phyloP scores from a whole-genome alignment of 2,888 invertebrate species.

The Conomelus anceps region DNA sequence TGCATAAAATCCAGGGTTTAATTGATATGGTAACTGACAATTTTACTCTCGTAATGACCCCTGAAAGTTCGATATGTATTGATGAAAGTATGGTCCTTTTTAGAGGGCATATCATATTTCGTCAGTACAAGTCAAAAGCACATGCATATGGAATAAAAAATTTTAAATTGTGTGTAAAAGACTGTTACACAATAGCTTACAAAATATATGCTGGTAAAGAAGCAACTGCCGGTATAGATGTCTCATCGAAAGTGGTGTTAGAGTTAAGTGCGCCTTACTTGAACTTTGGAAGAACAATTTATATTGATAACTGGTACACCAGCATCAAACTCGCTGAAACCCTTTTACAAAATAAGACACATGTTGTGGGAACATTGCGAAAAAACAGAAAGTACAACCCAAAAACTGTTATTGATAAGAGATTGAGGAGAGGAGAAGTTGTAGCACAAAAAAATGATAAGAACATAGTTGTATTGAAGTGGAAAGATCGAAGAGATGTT shows the following conservation, averaged over 20 bases:
- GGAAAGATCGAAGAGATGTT: slow-evolving; percentile 28
- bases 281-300: slow-evolving; percentile 11
- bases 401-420: slow-evolving; percentile 25
- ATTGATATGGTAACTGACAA: not conserved
- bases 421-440: slow-evolving; percentile 25
- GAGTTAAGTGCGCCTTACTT: slow-evolving; percentile 11
- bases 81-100: slow-evolving; percentile 38
- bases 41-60: slow-evolving; percentile 8
- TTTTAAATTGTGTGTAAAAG: slow-evolving; percentile 34
- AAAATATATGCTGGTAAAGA: slow-evolving; percentile 36
- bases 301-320: slow-evolving; percentile 27
- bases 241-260: slow-evolving; percentile 10
- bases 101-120: slow-evolving; percentile 35
- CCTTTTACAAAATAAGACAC: slow-evolving; percentile 27
- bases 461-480: slow-evolving; percentile 27
- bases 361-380: slow-evolving; percentile 28
- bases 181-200: slow-evolving; percentile 38
- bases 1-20: slow-evolving; percentile 8
- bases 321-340: slow-evolving; percentile 27
- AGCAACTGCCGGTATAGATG: not conserved
- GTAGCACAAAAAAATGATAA: slow-evolving; percentile 22
- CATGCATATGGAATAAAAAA: slow-evolving; percentile 38
- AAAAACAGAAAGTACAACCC: slow-evolving; percentile 26
- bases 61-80: slow-evolving; percentile 34
- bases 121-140: slow-evolving; percentile 35